Base-by-base conservation (phyloP, 2,113 vertebrate genomes). In the Anarrhichthys ocellatus region DNA sequence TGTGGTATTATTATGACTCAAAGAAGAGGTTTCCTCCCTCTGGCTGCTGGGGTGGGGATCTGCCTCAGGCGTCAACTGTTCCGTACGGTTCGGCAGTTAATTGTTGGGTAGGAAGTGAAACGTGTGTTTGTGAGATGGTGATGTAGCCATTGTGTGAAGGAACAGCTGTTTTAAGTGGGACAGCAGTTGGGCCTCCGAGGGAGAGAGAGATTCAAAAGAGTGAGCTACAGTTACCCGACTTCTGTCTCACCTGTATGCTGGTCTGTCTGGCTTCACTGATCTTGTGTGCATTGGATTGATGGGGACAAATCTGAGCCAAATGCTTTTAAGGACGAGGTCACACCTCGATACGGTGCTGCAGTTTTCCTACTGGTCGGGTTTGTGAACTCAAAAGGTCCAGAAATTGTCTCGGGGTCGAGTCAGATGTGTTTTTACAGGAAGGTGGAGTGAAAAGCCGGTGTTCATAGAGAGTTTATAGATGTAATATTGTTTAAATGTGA, bases 31-130 rank as follows among this genome's bases (percentile, higher is more conserved):
- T 7, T 34, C 29, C 18, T 14, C 48, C 0, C 22, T 42, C 52
- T 0, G 36, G 1, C 34, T 40, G 63, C 76, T 42, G 56, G 3
- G 15, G 34, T n/a, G 20, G 50, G 8, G 38, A 36, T 76, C 5
- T 0, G 82, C 88, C 76, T 38, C 73, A 18, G 79, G 85, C 81
- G 4, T 61, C 11, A 4, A 40, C 38, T 29, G 86, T 88, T 85
- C 84, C 76, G 10, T 40, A 1, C 68, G 8, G 64, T 24, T 15
- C 46, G 20, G 40, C 48, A 1, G 40, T 54, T 73, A 82, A 86
- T 78, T 87, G 59, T 27, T 15, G 36, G 65, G 20, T 82, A 62
- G 52, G 76, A 77, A 63, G 64, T 27, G 3, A 63, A 76, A 9
- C 65, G 66, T 85, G 80, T 65, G 69, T 73, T 48, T 78, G 68